Evolutionary conservation across 1,140 invertebrate genomes (phyloP).

Genomic region (Steinernema feltiae): DNA sequence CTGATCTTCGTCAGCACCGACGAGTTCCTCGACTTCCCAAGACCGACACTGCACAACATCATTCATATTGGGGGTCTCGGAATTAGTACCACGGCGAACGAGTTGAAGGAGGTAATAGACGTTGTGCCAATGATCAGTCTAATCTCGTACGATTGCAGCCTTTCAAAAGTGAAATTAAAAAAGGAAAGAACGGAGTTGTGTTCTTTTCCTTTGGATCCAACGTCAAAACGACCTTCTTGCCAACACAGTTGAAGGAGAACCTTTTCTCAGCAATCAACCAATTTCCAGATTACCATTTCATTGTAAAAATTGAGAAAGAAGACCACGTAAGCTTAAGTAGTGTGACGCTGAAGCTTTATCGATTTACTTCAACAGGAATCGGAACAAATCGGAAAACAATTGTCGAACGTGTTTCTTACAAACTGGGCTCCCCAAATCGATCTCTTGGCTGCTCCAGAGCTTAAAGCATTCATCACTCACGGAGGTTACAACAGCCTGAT

Average conservation of each 20-base stretch:
- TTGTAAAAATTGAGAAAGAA: conserved; percentile 23
- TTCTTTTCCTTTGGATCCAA: conserved; percentile 33
- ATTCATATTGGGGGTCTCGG: conserved; percentile 32
- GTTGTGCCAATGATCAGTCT: background rate
- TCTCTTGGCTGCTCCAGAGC: conserved; percentile 28
- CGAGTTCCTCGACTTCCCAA: conserved; percentile 30
- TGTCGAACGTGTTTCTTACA: conserved; percentile 25
- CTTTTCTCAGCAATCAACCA: conserved; percentile 14
- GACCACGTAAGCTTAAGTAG: conserved; percentile 14
- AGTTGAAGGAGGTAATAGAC: conserved; percentile 14
- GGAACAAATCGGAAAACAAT: background rate
- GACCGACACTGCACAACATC: conserved; percentile 25
- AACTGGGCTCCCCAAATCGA: conserved; percentile 34
- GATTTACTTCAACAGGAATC: conserved; percentile 7
- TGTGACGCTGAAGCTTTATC: background rate
- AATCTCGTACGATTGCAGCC: background rate
- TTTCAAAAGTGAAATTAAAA: conserved; percentile 22
- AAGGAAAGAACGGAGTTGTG: conserved; percentile 27
- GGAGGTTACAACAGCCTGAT: conserved; percentile 60
- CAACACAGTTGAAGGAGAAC: background rate
- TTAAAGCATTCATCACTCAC: conserved; percentile 59
- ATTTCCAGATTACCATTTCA: conserved; percentile 32
- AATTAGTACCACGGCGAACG: background rate
- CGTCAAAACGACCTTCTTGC: conserved; percentile 22
- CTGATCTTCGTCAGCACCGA: conserved; percentile 31